Base-by-base conservation (phyloP, 2,888 invertebrate genomes). In the Synanthedon tipuliformis region DNA sequence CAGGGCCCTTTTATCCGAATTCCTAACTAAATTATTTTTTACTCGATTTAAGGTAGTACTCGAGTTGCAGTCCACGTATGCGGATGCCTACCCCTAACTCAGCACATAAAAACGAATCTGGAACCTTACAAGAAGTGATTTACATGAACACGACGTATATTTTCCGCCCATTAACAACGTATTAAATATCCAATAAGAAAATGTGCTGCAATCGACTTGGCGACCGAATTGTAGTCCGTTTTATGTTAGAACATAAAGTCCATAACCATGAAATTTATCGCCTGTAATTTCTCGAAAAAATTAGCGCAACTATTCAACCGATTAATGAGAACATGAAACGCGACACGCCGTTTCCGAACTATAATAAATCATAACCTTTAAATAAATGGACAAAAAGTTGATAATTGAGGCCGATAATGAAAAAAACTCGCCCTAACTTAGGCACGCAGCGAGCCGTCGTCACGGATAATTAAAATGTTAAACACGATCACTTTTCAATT, bases 321-420 rank as follows among this genome's bases (percentile, higher is more conserved):
- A 65, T 76, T 84, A 85, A 86, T 84, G 75, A 79, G 80, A 83
- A 80, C 82, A 77, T 74, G 82, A 82, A 84, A 82, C 76, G 70
- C 75, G 78, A 82, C 69, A 66, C 76, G 68, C 63, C 64, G 65
- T 75, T 75, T 72, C 68, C 68, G 75, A 73, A 75, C 72, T 75
- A 76, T 70, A 72, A 69, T 74, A 78, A 81, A 80, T 78, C 78
- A 78, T 80, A 70, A 69, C 70, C 74, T 74, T 77, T 76, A 71
- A 81, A 80, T 78, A 78, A 78, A 73, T 73, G 69, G 72, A 75
- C 76, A 76, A 81, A 70, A 69, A 64, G 62, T 54, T 60, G 56
- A 67, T 77, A 72, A 81, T 78, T 78, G 79, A 75, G 78, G 75
- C 71, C 76, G 73, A 69, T 63, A 65, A 61, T 63, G 68, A 34